A percentile compares a stretch with the other conserved stretches of the same genome.
These are phyloP conservation scores for Dicyrtoma fusca DNA, from an alignment of 2,888 invertebrate species.

Conservation along the genomic window DNA sequence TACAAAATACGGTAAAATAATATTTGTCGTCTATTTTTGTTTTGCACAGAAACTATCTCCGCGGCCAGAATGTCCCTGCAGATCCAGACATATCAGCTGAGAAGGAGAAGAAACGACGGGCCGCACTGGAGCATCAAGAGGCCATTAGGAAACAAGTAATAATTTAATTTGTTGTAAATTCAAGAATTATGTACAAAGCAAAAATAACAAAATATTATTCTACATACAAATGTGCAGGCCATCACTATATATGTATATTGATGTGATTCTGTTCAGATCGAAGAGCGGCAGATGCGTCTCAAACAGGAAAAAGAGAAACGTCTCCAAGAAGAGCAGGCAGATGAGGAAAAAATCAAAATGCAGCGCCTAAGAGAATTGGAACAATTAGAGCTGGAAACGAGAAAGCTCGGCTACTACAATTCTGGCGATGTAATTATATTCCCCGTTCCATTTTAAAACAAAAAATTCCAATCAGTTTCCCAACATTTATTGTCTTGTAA, in stretches of 20 bases:
- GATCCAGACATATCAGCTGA: slow-evolving; percentile 80
- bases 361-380: slow-evolving; percentile 73
- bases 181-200: not conserved
- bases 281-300: slow-evolving; percentile 76
- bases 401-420: slow-evolving; percentile 57
- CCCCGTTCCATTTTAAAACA: too few species aligned
- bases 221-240: not conserved
- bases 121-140: slow-evolving; percentile 83
- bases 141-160: slow-evolving; percentile 72
- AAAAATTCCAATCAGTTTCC: too few species aligned
- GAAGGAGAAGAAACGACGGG: slow-evolving; percentile 77
- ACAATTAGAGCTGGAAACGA: slow-evolving; percentile 73
- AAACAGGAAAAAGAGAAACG: slow-evolving; percentile 76
- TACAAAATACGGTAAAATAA: too few species aligned
- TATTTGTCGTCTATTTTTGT: too few species aligned
- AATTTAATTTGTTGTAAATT: slow-evolving; percentile 18
- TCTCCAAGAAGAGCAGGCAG: slow-evolving; percentile 76
- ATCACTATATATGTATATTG: not conserved
- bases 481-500: too few species aligned
- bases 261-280: slow-evolving; percentile 64
- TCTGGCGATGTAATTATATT: slow-evolving; percentile 2
- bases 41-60: slow-evolving; percentile 68
- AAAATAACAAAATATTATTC: not conserved
- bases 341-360: slow-evolving; percentile 75
- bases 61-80: slow-evolving; percentile 84